Conservation (phyloP, 2,888 invertebrate species). For the Rhingia campestris region DNA sequence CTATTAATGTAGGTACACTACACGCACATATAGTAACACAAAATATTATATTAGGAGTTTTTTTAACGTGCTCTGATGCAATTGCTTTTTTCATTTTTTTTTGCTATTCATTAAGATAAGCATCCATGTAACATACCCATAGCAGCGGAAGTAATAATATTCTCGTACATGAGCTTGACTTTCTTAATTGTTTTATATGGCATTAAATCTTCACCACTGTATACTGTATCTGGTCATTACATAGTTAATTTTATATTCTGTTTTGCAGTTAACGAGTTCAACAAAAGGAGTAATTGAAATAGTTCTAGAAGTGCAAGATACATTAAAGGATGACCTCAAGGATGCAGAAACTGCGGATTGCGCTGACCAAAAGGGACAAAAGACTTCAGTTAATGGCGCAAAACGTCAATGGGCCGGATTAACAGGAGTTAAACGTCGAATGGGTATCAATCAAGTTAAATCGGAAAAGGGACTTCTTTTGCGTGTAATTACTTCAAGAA, state of each 20-base stretch:
- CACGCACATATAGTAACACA: neutral
- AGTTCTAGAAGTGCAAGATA: slow-evolving; percentile 80
- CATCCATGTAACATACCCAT: slow-evolving; percentile 32
- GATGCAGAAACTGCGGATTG: neutral
- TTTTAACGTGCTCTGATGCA: slow-evolving; percentile 50
- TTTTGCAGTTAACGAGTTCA: slow-evolving; percentile 78
- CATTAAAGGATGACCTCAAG: slow-evolving; percentile 28
- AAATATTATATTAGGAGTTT: slow-evolving; percentile 25
- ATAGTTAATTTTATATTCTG: slow-evolving; percentile 1
- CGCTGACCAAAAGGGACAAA: slow-evolving; percentile 7
- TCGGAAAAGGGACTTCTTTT: slow-evolving; percentile 76
- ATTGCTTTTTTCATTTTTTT: slow-evolving; percentile 11
- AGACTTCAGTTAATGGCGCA: slow-evolving; percentile 16
- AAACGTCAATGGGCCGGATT: slow-evolving; percentile 78
- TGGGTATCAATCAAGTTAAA: slow-evolving; percentile 77
- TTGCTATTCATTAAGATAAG: slow-evolving; percentile 25
- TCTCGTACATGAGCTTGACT: slow-evolving; percentile 1
- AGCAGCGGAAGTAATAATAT: slow-evolving; percentile 31
- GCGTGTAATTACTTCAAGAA: slow-evolving; percentile 80
- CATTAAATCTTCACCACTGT: slow-evolving; percentile 20
- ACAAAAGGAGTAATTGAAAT: slow-evolving; percentile 81
- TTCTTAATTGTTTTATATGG: slow-evolving; percentile 17
- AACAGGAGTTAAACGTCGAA: slow-evolving; percentile 80
- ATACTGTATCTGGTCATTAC: neutral
- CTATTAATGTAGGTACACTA: too few species aligned